Evolutionary conservation across 2,888 invertebrate species (phyloP).

Genomic region (Drosophila limbata): DNA sequence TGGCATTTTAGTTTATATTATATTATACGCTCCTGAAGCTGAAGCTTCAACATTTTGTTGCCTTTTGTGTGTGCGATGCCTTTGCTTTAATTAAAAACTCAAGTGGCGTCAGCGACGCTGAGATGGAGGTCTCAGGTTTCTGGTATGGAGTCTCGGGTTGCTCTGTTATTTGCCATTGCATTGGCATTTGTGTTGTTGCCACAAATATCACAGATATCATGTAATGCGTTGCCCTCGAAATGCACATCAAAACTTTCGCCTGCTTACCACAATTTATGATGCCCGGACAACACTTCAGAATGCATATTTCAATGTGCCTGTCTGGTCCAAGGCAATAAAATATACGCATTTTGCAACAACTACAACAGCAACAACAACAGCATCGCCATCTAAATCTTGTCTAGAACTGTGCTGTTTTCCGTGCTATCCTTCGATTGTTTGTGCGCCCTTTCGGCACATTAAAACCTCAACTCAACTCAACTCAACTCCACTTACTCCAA

Average conservation of each 20-base stretch:
- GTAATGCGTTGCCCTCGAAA: slow-evolving; percentile 42
- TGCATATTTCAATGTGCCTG: slow-evolving; percentile 71
- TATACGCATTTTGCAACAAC: slow-evolving; percentile 70
- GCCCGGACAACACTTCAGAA: slow-evolving; percentile 69
- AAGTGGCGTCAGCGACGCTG: slow-evolving; percentile 59
- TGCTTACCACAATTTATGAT: slow-evolving; percentile 60
- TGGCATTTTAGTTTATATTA: slow-evolving; percentile 76
- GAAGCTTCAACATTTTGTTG: slow-evolving; percentile 66
- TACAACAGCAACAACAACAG: slow-evolving; percentile 41
- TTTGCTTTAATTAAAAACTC: slow-evolving; percentile 78
- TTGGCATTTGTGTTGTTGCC: slow-evolving; percentile 45
- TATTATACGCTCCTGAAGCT: slow-evolving; percentile 51
- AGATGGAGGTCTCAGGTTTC: slow-evolving; percentile 5
- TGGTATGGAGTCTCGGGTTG: slow-evolving; percentile 1
- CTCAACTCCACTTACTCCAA: slow-evolving; percentile 21
- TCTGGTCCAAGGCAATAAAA: slow-evolving; percentile 72
- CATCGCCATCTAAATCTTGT: slow-evolving; percentile 73
- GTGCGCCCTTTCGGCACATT: slow-evolving; percentile 71
- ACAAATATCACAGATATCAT: slow-evolving; percentile 56
- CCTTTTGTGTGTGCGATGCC: slow-evolving; percentile 64
- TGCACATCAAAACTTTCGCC: slow-evolving; percentile 64
- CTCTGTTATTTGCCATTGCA: slow-evolving; percentile 23
- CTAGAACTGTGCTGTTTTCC: slow-evolving; percentile 57
- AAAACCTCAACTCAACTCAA: slow-evolving; percentile 54
- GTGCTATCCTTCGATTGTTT: slow-evolving; percentile 70